Conservation (phyloP, 2,888 invertebrate genomes). For the Trissoscelio sp. region DNA sequence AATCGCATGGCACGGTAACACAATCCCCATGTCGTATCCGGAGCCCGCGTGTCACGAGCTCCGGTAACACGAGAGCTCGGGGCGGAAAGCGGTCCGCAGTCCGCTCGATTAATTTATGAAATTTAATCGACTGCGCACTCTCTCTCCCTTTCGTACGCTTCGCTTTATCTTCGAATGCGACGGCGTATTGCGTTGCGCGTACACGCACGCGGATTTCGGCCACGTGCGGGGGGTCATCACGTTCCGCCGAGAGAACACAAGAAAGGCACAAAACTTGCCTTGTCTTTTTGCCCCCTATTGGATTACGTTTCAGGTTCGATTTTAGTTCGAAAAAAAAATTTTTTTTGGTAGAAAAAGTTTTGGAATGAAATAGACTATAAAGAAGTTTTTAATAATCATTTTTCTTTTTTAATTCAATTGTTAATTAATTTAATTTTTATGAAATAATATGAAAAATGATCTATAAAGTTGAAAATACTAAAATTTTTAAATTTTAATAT, state of each 20-base stretch:
- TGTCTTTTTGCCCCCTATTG: conserved; percentile 23
- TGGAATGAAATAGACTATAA: too few relatives aligned
- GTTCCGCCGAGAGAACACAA: conserved; percentile 22
- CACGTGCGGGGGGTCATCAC: conserved; percentile 70
- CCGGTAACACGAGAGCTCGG: conserved; percentile 73
- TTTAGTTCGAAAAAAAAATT: not conserved
- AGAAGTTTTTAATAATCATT: too few relatives aligned
- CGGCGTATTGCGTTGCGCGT: conserved; percentile 27
- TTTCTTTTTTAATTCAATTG: too few relatives aligned
- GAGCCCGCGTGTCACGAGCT: conserved; percentile 63
- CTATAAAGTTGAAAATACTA: too few relatives aligned
- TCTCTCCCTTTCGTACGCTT: conserved; percentile 22
- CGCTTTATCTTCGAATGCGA: conserved; percentile 40
- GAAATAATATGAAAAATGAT: too few relatives aligned
- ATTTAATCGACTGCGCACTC: conserved; percentile 77
- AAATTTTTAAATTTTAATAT: too few relatives aligned
- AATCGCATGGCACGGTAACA: conserved; percentile 69
- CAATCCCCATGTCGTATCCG: conserved; percentile 66
- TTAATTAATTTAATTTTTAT: too few relatives aligned
- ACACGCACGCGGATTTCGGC: conserved; percentile 54
- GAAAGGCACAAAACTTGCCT: conserved; percentile 12
- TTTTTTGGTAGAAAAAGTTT: not conserved
- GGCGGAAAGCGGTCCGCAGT: conserved; percentile 71
- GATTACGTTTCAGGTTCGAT: conserved; percentile 28
- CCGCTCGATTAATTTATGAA: conserved; percentile 79